Conservation (phyloP, 1,140 invertebrate species). For the Nephotettix cincticeps region DNA sequence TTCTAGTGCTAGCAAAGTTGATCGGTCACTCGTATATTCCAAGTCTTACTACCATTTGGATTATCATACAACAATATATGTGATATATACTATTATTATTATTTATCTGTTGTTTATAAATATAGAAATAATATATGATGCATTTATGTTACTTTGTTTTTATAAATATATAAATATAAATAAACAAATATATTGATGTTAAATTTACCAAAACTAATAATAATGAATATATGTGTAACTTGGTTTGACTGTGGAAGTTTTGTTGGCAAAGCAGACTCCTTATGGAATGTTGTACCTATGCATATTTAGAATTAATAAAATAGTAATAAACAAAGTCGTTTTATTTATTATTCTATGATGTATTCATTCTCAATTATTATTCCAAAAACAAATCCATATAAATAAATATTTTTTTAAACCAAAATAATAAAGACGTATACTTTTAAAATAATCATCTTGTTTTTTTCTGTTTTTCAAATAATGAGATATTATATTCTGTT, state of each 20-base stretch:
- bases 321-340: no score
- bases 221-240: conserved; percentile 1
- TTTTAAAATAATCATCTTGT: no score
- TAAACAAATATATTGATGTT: conserved; percentile 5
- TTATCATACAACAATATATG: conserved; percentile 20
- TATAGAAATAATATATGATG: conserved; percentile 11
- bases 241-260: background rate
- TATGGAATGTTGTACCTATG: no score
- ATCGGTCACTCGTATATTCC: background rate
- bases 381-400: no score
- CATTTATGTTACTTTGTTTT: conserved; percentile 5
- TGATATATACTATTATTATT: conserved; percentile 17
- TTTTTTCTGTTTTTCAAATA: no score
- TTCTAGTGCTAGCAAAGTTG: conserved; percentile 11
- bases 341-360: no score
- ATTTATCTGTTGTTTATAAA: conserved; percentile 24
- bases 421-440: no score
- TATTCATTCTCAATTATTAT: no score
- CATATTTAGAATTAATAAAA: no score
- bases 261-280: background rate
- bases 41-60: background rate
- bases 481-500: no score
- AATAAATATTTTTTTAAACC: no score
- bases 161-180: conserved; percentile 14
- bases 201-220: conserved; percentile 1